Base-by-base conservation (phyloP, 2,797 vertebrate species). In the Potorous gilbertii region DNA sequence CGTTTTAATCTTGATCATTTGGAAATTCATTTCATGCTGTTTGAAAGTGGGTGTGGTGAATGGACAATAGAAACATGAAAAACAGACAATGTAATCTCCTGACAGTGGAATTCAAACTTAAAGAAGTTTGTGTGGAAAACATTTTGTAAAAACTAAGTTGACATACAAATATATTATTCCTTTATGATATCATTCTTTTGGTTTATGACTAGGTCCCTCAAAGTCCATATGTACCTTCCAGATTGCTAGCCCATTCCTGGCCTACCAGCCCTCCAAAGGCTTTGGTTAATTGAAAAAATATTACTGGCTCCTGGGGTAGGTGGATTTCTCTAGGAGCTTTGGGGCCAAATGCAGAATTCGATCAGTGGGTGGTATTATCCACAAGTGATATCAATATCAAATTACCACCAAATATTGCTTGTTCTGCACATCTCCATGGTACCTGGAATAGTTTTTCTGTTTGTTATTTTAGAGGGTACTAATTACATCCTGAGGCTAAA, bases 381-480 rank as follows among this genome's bases (percentile, higher is more conserved):
- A 57, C 11, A 16, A 40, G 13, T 6, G 52, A 14, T 31, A 54
- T 11, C 29, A 55, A 4, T 5, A 87, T 0, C 6, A 55, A 18
- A 59, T 94, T 0, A 12, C 16, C 52, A 50, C 29, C 29, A 2
- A 13, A 55, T 29, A 2, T 40, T 34, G 87, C 56, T 94, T 27
- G 18, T 12, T 90, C 14, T 24, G 10, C 34, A 50, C 0, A n/a
- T 54, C 62, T 55, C 55, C 2, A 56, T 87, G 2, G 56, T 74
- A n/a, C 10, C 52, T 3, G 27, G 46, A 18, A 4, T 46, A 46
- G 50, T 55, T 94, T 92, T 93, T 40, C 74, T 92, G 57, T 92
- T 52, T 92, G 16, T 56, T 97, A n/a, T 93, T 96, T 91, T 40
- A n/a, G 10, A 91, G 90, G 28, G 94, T 93, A 46, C 59, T 97